Percentiles rank a stretch among this genome's conserved stretches.
phyloP scores from a whole-genome alignment of 2,113 vertebrate species.

The Canis aureus region DNA sequence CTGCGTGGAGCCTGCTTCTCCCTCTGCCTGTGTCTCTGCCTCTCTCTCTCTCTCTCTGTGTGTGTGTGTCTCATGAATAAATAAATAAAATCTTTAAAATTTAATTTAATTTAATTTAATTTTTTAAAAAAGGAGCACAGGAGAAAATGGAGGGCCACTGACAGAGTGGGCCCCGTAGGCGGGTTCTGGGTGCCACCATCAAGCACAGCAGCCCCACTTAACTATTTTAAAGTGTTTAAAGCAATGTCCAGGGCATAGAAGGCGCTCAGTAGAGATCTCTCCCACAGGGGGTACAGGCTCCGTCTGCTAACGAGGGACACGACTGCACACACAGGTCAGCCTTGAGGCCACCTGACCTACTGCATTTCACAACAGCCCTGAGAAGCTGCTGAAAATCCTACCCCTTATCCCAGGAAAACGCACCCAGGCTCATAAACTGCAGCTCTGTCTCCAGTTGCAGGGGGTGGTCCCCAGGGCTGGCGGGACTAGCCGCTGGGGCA shows the following conservation, averaged over 20 bases:
- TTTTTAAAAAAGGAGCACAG: too few species aligned
- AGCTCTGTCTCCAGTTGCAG: not conserved
- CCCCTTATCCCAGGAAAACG: not conserved
- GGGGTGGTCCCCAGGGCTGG: too few species aligned
- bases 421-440: not conserved
- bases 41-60: too few species aligned
- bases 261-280: not conserved
- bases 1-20: too few species aligned
- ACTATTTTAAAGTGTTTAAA: not conserved
- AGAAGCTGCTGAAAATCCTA: not conserved
- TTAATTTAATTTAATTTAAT: too few species aligned
- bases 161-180: too few species aligned
- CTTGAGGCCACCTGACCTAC: not conserved
- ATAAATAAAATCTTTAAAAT: too few species aligned
- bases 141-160: not conserved
- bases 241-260: not conserved
- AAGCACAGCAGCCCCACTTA: not conserved
- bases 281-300: not conserved
- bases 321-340: too few species aligned
- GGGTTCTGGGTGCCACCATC: not conserved
- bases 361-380: not conserved
- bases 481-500: fast-evolving
- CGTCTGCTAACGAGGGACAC: not conserved
- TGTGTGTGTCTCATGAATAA: too few species aligned
- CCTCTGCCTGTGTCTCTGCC: too few species aligned